Base-by-base conservation (phyloP, 2,797 vertebrate species). In the Periparus ater region DNA sequence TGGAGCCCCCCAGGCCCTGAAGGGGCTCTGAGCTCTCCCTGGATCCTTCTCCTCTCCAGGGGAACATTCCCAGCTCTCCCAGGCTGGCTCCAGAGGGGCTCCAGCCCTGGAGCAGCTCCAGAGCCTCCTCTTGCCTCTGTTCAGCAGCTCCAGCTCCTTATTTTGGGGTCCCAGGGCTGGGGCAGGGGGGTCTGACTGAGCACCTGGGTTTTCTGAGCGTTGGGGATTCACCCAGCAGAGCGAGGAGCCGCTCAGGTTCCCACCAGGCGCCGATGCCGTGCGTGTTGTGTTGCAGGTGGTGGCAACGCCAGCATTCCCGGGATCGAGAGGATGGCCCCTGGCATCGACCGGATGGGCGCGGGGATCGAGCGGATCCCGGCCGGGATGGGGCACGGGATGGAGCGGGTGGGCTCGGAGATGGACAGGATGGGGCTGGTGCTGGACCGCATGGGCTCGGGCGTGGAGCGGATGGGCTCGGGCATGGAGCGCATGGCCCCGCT, bases 351-450 rank as follows among this genome's bases (percentile, higher is more conserved):
- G 34, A 98, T 99, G 95, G 97, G 98, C 51, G 97, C 98, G 2
- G 98, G 98, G 12, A 98, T 99, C 88, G 98, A 99, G 83, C 98
- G 98, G 48, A 93, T 98, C 58, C 97, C 98, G 34, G 96, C 97
- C 0, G 97, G 97, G 53, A 97, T 98, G 89, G 98, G 97, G 25
- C 97, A 98, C 2, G 98, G 98, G 55, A 98, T 99, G 97, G 99
- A 99, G 75, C 97, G 98, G 32, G 97, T 98, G 79, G 98, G 98
- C 20, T 98, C 99, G 40, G 98, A 98, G 26, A 98, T 99, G 81
- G 98, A 99, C 89, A 97, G 99, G 90, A 99, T 99, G 98, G 99
- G 99, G 68, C 98, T 99, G 6, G 98, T 98, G 88, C 98, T 99
- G 94, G 98, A 99, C 93, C 97, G 98, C 15, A 98, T 99, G 98